phyloP scores from a whole-genome alignment of 2,888 invertebrate genomes.

The Lamellibrachia satsuma region DNA sequence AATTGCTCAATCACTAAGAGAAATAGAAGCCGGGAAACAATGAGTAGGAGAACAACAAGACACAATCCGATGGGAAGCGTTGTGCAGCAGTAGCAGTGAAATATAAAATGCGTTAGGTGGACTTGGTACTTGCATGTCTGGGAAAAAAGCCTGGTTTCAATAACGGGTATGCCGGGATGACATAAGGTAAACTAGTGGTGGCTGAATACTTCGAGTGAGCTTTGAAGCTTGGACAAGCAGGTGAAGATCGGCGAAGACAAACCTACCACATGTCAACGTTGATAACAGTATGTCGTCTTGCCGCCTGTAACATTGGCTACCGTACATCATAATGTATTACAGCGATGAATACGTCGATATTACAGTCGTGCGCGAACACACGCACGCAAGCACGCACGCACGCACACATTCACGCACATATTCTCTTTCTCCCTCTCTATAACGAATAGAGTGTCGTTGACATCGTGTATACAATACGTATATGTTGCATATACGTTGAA shows the following conservation, averaged over 20 bases:
- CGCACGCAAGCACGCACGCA: not conserved
- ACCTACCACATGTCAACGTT: not conserved
- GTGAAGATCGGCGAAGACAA: not conserved
- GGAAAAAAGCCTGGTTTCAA: not conserved
- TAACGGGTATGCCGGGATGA: not conserved
- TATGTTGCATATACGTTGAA: no score
- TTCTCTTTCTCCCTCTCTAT: no score
- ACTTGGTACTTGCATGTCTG: not conserved
- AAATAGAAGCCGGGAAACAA: not conserved
- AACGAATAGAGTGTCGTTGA: no score
- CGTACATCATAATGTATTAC: not conserved
- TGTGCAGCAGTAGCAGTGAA: not conserved
- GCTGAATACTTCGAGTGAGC: not conserved
- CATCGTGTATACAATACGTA: no score
- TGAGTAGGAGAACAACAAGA: not conserved
- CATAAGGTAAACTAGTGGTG: not conserved
- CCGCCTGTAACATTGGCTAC: not conserved
- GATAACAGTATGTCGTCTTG: not conserved
- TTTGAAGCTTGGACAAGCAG: not conserved
- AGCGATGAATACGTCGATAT: not conserved
- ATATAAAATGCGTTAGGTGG: not conserved
- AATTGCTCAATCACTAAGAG: not conserved
- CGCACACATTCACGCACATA: not conserved
- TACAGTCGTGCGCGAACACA: not conserved
- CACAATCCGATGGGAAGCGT: not conserved